These are phyloP conservation scores for Parapsyche elsis DNA, from an alignment of 1,140 invertebrate genomes.

Conservation along the genomic window DNA sequence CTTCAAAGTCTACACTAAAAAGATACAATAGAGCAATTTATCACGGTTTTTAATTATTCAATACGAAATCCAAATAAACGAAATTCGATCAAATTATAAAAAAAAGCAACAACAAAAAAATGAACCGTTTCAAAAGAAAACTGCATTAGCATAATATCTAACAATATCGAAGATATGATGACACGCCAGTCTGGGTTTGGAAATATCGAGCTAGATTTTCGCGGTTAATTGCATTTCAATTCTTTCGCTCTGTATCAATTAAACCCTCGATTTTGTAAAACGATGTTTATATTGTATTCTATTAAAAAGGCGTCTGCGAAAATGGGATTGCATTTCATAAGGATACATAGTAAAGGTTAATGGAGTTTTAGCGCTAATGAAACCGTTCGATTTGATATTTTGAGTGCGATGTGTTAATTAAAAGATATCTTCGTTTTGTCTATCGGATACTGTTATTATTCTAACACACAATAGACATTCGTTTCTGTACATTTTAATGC, in stretches of 20 bases:
- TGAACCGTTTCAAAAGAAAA: not conserved
- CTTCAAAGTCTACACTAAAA: no score
- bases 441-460: not conserved
- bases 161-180: not conserved
- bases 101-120: not conserved
- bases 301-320: no score
- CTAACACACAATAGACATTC: not conserved
- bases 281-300: not conserved
- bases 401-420: not conserved
- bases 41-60: no score
- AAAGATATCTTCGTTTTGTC: not conserved
- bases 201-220: not conserved
- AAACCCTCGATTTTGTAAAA: not conserved
- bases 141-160: not conserved
- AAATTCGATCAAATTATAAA: no score
- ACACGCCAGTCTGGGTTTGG: not conserved
- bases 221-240: conserved; percentile 5
- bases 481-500: not conserved
- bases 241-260: not conserved
- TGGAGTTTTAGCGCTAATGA: conserved; percentile 5
- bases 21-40: no score
- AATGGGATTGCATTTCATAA: no score
- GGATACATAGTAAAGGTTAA: conserved; percentile 21
- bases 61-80: no score
- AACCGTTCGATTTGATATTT: not conserved